Conservation (phyloP, 1,140 invertebrate genomes). For the Meteorus sp. region DNA sequence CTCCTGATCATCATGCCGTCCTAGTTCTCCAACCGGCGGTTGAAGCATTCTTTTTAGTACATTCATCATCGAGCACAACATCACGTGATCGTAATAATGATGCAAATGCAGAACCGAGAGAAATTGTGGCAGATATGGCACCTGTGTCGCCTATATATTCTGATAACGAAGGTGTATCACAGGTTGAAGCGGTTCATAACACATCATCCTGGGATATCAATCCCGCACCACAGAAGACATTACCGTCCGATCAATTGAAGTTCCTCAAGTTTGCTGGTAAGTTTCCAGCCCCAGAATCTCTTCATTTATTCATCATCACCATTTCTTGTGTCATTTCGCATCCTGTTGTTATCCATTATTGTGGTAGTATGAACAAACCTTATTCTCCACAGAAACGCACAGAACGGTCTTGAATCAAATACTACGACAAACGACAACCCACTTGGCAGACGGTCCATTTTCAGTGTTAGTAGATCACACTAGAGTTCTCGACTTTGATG, state of each 20-base stretch:
- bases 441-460: constrained; percentile 87
- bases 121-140: constrained; percentile 48
- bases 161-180: constrained; percentile 42
- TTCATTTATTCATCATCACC: no score
- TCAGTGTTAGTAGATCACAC: constrained; percentile 89
- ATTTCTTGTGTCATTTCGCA: no score
- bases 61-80: constrained; percentile 67
- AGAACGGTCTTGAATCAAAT: constrained; percentile 92
- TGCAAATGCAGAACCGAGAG: constrained; percentile 43
- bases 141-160: constrained; percentile 53
- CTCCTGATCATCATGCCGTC: constrained; percentile 91
- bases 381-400: constrained; percentile 72
- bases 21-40: constrained; percentile 90
- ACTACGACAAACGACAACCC: constrained; percentile 81
- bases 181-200: constrained; percentile 36
- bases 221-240: constrained; percentile 40
- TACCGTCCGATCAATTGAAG: constrained; percentile 68
- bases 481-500: constrained; percentile 88
- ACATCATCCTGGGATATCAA: constrained; percentile 47
- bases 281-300: constrained; percentile 9
- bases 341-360: neutral
- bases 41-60: constrained; percentile 89
- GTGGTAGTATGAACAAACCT: neutral
- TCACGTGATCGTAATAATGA: constrained; percentile 48
- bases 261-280: constrained; percentile 81